Evolutionary conservation across 2,888 invertebrate species (phyloP), one percentile per base, ranked within the genome.

Genomic region (Herminia tarsipennalis): DNA sequence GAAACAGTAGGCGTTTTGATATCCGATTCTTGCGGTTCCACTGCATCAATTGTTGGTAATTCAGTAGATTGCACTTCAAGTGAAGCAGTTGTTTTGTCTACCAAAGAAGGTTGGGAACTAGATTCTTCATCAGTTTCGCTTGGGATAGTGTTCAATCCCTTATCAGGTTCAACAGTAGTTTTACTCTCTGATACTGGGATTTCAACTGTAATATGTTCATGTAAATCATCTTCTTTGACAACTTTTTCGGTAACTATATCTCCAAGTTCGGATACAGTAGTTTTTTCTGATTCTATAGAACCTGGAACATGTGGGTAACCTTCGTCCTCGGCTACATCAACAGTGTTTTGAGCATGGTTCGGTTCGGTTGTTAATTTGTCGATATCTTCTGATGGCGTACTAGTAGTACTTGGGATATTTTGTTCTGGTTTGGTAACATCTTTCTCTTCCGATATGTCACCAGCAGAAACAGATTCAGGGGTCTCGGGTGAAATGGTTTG

Each of bases 91-190:
- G 68, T 62, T 56, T 48, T 59, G 16, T 29, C 61, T 35, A 47
- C 39, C 12, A 53, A 20, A 5, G 68, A 33, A 8, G 64, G 39
- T 44, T 63, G 64, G 17, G 68, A 57, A 34, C 39, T 54, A 39
- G 66, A 70, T 40, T 77, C 73, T 35, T 81, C 73, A 25, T 62
- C 37, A 5, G 48, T 49, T 34, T 66, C 73, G 57, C 71, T 77
- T 10, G 82, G 79, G 29, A 83, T 81, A 29, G 82, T 82, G 47
- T 83, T 83, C 33, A 81, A 57, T 48, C 76, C 78, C 51, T 73
- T 83, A 44, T 85, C 81, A 24, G 83, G 79, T 66, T 69, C 72
- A 10, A 56, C 56, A 33, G 76, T 76, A 20, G 66, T 70, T 27
- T 57, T 43, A 45, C 9, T 48, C 3, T 54, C 56, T 40, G 27